Evolutionary conservation across 2,888 invertebrate species (phyloP).

Genomic region (Allygus modestus): DNA sequence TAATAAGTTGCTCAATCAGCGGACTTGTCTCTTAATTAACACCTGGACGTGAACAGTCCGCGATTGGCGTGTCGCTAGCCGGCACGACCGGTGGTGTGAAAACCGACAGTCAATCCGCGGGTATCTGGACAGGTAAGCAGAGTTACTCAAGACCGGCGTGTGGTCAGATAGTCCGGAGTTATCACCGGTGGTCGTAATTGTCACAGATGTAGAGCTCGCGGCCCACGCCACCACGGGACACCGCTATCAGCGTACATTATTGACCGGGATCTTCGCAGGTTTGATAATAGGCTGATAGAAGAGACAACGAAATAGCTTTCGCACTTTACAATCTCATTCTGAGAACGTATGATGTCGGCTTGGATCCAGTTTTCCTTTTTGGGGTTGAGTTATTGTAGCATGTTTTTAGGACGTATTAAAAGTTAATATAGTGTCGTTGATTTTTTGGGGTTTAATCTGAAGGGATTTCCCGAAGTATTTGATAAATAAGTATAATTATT

Average conservation of each 20-base stretch:
- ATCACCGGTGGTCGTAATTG: not conserved
- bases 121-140: conserved; percentile 33
- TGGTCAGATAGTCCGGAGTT: not conserved
- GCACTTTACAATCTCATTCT: not conserved
- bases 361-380: not conserved
- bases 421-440: too few relatives aligned
- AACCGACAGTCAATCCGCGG: conserved; percentile 18
- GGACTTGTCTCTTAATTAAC: conserved; percentile 59
- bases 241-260: not conserved
- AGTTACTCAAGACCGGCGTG: not conserved
- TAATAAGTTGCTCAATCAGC: conserved; percentile 27
- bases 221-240: conserved; percentile 5
- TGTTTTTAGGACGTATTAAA: not conserved
- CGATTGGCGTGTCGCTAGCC: conserved; percentile 10
- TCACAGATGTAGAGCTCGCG: conserved; percentile 13
- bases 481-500: too few relatives aligned
- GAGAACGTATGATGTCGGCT: not conserved
- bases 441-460: too few relatives aligned
- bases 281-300: not conserved
- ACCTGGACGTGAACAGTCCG: conserved; percentile 48
- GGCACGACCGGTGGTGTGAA: conserved; percentile 35
- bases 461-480: too few relatives aligned
- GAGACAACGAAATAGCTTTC: not conserved
- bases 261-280: not conserved
- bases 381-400: not conserved